These are phyloP conservation scores for Hololepta plana DNA, from an alignment of 2,888 invertebrate genomes.

Conservation along the genomic window DNA sequence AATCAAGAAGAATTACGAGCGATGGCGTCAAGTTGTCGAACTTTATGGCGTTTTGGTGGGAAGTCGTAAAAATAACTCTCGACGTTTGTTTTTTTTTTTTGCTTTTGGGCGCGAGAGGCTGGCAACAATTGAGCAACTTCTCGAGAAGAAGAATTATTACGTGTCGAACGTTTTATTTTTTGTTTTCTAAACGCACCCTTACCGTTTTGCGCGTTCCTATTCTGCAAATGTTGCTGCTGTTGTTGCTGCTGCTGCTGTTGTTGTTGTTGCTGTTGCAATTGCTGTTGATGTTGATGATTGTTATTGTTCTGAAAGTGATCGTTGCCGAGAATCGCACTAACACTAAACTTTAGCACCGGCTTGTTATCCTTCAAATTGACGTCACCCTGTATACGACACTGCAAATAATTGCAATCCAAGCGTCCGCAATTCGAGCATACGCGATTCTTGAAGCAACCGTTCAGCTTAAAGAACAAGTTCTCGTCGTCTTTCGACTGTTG, in stretches of 20 bases:
- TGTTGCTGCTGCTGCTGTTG: conserved; percentile 17
- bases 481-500: conserved; percentile 10
- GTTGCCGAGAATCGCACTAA: conserved; percentile 71
- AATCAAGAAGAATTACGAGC: too few species aligned
- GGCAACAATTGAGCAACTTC: too few species aligned
- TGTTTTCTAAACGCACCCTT: too few species aligned
- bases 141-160: too few species aligned
- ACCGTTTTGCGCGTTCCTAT: conserved; percentile 14
- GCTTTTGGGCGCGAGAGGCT: too few species aligned
- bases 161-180: too few species aligned
- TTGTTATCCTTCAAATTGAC: conserved; percentile 30
- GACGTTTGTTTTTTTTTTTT: too few species aligned
- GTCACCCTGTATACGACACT: conserved; percentile 19
- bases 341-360: conserved; percentile 80
- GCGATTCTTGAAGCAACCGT: conserved; percentile 21
- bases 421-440: conserved; percentile 37
- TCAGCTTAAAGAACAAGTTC: conserved; percentile 21
- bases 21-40: too few species aligned
- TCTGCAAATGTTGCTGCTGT: conserved; percentile 13
- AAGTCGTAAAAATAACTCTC: too few species aligned
- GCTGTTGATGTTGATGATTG: conserved; percentile 6
- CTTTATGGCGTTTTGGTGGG: too few species aligned
- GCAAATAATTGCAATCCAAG: conserved; percentile 32
- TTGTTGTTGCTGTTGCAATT: too few species aligned
- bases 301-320: too few species aligned